Conservation (phyloP, 2,888 invertebrate species). For the Steinernema scapterisci region DNA sequence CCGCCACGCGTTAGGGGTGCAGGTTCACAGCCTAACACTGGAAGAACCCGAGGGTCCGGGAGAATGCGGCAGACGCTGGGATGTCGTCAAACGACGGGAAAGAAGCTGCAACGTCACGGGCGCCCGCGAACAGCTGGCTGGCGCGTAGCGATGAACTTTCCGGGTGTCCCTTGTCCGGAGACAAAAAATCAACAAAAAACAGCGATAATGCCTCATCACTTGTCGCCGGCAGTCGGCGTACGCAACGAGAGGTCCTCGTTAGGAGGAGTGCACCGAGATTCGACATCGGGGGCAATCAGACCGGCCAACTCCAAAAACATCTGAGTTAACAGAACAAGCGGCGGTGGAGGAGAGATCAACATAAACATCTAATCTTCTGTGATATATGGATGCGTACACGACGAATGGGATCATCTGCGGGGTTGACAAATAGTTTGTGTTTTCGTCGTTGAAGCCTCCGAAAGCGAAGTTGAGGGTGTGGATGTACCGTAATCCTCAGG, state of each 20-base stretch:
- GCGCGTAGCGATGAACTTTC: slow-evolving; percentile 5
- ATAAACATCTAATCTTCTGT: too few species aligned
- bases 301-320: slow-evolving; percentile 11
- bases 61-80: background rate
- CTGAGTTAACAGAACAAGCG: slow-evolving; percentile 15
- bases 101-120: background rate
- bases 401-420: too few species aligned
- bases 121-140: slow-evolving; percentile 6
- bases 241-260: background rate
- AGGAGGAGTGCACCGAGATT: background rate
- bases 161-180: background rate
- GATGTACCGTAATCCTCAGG: too few species aligned
- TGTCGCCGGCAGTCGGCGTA: background rate
- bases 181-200: background rate
- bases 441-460: too few species aligned
- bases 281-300: background rate
- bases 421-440: too few species aligned
- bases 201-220: background rate
- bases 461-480: too few species aligned
- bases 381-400: too few species aligned
- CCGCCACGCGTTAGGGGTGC: background rate
- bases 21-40: too few species aligned
- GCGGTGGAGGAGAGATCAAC: background rate
- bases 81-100: background rate
- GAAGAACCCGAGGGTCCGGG: background rate